These are phyloP conservation scores for Daboia siamensis DNA, from an alignment of 2,113 vertebrate species.

Conservation along the genomic window DNA sequence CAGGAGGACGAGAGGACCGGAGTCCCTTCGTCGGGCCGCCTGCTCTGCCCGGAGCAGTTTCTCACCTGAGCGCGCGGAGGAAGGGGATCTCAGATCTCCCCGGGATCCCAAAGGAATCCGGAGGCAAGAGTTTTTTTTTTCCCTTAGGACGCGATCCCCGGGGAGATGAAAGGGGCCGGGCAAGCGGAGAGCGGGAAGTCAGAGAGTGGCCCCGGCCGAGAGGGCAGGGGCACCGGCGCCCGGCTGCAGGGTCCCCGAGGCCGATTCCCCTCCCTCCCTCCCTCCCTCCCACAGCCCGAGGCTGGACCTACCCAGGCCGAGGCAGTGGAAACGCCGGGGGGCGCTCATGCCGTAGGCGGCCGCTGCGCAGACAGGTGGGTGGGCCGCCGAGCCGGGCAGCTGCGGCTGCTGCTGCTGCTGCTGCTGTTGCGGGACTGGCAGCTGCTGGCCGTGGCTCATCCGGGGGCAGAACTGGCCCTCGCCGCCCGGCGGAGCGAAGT, in stretches of 20 bases:
- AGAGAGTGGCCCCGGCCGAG: not conserved
- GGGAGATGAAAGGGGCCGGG: not conserved
- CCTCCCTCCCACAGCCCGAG: not conserved
- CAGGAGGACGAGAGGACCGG: too few species aligned
- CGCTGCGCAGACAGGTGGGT: slow-evolving; percentile 88
- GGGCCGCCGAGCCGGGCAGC: slow-evolving; percentile 44
- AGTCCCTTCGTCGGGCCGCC: not conserved
- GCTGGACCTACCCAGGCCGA: slow-evolving; percentile 83
- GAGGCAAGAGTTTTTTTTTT: not conserved
- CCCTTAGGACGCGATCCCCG: not conserved
- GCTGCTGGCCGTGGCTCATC: slow-evolving; percentile 70
- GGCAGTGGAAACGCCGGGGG: slow-evolving; percentile 92
- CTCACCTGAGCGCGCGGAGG: not conserved
- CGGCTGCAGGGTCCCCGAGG: not conserved
- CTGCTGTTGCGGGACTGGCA: slow-evolving; percentile 30
- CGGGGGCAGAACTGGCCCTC: slow-evolving; percentile 86
- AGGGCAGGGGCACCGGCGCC: not conserved
- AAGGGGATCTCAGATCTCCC: not conserved
- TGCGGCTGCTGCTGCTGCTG: slow-evolving; percentile 46
- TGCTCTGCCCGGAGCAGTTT: not conserved
- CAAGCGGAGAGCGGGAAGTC: not conserved
- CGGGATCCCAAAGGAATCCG: not conserved
- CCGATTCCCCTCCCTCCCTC: not conserved
- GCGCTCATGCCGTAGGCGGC: slow-evolving; percentile 91
- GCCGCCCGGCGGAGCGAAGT: slow-evolving; percentile 63